A percentile compares a stretch with the other conserved stretches of the same genome.
Conservation (phyloP, 2,797 vertebrate genomes). For the Halcyon badia region DNA sequence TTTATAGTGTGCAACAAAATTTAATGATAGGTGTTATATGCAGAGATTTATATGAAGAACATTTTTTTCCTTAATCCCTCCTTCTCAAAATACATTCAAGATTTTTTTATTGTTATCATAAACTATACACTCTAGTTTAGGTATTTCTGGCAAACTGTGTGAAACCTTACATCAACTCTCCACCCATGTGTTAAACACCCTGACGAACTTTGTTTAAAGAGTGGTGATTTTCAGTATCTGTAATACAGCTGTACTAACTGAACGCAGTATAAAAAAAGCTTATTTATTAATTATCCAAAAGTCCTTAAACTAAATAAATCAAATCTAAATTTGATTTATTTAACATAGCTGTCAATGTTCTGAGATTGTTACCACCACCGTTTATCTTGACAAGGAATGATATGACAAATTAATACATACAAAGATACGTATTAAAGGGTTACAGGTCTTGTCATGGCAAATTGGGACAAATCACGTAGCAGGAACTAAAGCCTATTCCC, state of each 20-base stretch:
- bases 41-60: constrained; percentile 74
- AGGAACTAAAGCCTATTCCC: not conserved
- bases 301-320: constrained; percentile 7
- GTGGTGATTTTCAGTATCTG: constrained; percentile 1
- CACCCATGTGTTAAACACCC: not conserved
- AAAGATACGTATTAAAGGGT: not conserved
- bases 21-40: constrained; percentile 57
- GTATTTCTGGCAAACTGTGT: constrained; percentile 34
- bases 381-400: not conserved
- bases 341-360: not conserved
- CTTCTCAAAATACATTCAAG: constrained; percentile 18
- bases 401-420: not conserved
- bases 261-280: not conserved
- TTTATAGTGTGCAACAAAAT: constrained; percentile 25
- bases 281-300: constrained; percentile 55
- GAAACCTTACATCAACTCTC: not conserved
- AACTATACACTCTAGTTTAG: not conserved
- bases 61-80: not conserved
- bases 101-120: not conserved
- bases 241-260: not conserved
- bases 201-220: not conserved
- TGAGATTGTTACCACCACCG: not conserved
- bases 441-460: constrained; percentile 44
- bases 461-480: constrained; percentile 15
- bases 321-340: constrained; percentile 5